These are phyloP conservation scores for Clusia tigrina DNA, from an alignment of 2,888 invertebrate genomes.

Conservation along the genomic window DNA sequence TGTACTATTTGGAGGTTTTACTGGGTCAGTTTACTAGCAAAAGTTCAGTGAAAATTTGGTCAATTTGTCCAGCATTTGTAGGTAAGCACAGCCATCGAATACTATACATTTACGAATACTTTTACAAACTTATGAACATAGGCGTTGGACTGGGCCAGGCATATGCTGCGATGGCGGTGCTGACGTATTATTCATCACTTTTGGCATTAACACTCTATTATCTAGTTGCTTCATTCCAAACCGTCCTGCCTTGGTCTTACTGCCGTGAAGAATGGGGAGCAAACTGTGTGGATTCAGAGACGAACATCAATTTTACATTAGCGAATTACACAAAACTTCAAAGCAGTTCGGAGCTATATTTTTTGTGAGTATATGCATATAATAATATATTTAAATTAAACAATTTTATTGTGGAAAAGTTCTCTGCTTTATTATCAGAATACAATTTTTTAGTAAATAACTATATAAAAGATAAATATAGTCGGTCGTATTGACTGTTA, in stretches of 20 bases:
- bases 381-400: too few species aligned
- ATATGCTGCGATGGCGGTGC: constrained; percentile 27
- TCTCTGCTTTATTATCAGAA: too few species aligned
- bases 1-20: constrained; percentile 29
- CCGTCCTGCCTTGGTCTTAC: constrained; percentile 26
- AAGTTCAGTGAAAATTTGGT: constrained; percentile 31
- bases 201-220: constrained; percentile 27
- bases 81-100: constrained; percentile 16
- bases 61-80: constrained; percentile 26
- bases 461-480: too few species aligned
- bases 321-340: constrained; percentile 13
- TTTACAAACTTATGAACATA: too few species aligned
- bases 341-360: constrained; percentile 30
- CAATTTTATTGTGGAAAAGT: too few species aligned
- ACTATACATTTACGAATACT: background rate
- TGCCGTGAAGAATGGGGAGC: constrained; percentile 27
- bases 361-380: constrained; percentile 30
- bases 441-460: too few species aligned
- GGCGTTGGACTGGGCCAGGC: constrained; percentile 30
- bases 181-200: constrained; percentile 29
- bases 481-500: too few species aligned
- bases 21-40: constrained; percentile 29
- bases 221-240: constrained; percentile 24
- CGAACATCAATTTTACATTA: background rate
- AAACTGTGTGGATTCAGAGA: constrained; percentile 20